phyloP scores from a whole-genome alignment of 92 coral and sea anemone genomes.

The Palythoa heliodiscus region DNA sequence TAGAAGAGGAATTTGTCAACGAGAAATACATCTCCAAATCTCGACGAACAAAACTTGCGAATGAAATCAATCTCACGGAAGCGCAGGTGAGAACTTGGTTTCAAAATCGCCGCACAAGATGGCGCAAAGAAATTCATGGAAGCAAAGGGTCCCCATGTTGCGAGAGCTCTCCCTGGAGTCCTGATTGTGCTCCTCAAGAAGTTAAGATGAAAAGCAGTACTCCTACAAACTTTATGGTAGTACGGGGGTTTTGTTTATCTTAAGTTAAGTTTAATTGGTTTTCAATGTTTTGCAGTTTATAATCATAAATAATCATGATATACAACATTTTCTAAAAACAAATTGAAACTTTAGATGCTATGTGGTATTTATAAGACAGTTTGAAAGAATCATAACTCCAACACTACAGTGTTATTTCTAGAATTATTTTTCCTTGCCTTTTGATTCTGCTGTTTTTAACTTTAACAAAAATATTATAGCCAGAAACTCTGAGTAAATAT shows the following conservation, averaged over 20 bases:
- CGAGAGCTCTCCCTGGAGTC: constrained; percentile 42
- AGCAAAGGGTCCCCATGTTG: constrained; percentile 55
- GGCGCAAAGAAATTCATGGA: constrained; percentile 85
- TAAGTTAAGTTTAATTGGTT: not conserved
- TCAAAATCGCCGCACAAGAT: constrained; percentile 89
- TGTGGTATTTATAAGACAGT: too few species aligned
- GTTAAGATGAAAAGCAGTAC: not conserved
- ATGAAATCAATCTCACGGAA: constrained; percentile 78
- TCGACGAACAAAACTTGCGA: constrained; percentile 77
- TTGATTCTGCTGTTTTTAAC: too few species aligned
- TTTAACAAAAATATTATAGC: too few species aligned
- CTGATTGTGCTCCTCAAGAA: constrained; percentile 35
- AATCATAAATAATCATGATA: not conserved
- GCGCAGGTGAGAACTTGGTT: constrained; percentile 94
- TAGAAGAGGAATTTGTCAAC: constrained; percentile 81
- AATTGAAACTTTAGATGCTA: too few species aligned
- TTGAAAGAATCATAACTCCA: too few species aligned
- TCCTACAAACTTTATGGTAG: constrained; percentile 60
- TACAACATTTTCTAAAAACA: too few species aligned
- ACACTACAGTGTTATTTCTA: too few species aligned
- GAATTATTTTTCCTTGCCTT: too few species aligned
- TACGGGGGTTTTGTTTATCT: constrained; percentile 75
- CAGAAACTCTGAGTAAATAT: too few species aligned
- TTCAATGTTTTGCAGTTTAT: not conserved
- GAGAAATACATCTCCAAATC: constrained; percentile 91